These are phyloP conservation scores for Smittia aterrima DNA, from an alignment of 2,888 invertebrate species.

Conservation along the genomic window DNA sequence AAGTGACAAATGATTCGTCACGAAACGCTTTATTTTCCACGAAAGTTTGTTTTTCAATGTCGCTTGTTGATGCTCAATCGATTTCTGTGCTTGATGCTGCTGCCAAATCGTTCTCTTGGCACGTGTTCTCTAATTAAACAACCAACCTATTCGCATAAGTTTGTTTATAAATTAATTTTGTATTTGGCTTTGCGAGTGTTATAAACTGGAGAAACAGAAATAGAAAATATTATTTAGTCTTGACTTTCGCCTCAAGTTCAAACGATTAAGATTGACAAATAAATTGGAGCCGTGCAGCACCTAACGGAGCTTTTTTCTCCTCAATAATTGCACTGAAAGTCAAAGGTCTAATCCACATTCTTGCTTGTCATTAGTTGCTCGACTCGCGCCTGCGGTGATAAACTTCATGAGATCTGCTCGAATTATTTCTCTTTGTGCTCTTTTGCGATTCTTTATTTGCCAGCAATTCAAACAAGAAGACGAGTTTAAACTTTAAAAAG, in stretches of 20 bases:
- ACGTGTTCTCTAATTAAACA: background rate
- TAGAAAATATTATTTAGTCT: too few relatives aligned
- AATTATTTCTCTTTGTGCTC: background rate
- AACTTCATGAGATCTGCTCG: background rate
- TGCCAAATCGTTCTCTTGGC: background rate
- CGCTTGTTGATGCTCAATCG: background rate
- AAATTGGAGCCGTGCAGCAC: background rate
- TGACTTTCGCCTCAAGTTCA: too few relatives aligned
- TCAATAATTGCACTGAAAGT: background rate
- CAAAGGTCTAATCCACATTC: slow-evolving; percentile 15
- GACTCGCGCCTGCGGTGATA: background rate
- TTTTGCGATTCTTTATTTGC: background rate
- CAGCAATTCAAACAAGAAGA: background rate
- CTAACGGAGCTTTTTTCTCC: slow-evolving; percentile 8
- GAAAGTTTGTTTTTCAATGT: background rate
- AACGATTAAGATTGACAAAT: too few relatives aligned
- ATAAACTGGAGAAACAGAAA: too few relatives aligned
- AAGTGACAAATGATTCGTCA: too few relatives aligned
- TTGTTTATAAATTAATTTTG: too few relatives aligned
- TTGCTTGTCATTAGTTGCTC: slow-evolving; percentile 14
- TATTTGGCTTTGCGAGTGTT: too few relatives aligned
- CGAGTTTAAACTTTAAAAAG: background rate
- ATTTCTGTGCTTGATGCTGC: background rate
- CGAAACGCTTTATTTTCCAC: background rate
- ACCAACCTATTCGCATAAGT: too few relatives aligned